phyloP scores from a whole-genome alignment of 2,113 vertebrate genomes.

The Podilymbus podiceps region DNA sequence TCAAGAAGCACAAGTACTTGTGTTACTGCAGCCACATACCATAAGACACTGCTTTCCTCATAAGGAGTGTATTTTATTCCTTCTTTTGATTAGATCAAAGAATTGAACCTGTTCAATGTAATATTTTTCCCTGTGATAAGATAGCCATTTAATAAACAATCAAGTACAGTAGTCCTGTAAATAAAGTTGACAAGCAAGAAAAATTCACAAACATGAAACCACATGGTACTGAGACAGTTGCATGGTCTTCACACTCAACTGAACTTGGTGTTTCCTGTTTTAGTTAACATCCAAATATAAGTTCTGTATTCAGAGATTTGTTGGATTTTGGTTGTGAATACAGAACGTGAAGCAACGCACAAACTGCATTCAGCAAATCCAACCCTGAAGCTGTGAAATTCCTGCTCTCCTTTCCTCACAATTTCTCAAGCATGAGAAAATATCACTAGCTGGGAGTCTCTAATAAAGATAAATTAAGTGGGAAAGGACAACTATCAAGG shows the following conservation, averaged over 20 bases:
- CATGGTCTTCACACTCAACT: background rate
- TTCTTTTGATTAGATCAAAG: background rate
- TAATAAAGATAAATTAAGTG: background rate
- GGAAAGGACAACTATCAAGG: background rate
- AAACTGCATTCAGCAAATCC: background rate
- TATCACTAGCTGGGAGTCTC: background rate
- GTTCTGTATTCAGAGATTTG: background rate
- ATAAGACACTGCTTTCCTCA: background rate
- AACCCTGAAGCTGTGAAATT: background rate
- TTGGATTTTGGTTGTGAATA: background rate
- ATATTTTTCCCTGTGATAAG: background rate
- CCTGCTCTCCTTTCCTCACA: background rate
- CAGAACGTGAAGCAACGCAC: background rate
- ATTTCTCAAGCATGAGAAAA: background rate
- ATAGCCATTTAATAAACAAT: background rate
- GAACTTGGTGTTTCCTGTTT: background rate
- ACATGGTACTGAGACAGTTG: background rate
- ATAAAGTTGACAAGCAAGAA: background rate
- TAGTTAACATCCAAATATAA: background rate
- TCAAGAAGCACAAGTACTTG: background rate
- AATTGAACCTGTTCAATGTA: background rate
- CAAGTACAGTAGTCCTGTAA: background rate
- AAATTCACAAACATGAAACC: background rate
- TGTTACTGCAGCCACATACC: background rate
- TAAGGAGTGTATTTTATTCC: background rate